Evolutionary conservation across 23 tunicate genomes (phyloP), one percentile per base, ranked within the genome.

Genomic region (Oikopleura dioica): DNA sequence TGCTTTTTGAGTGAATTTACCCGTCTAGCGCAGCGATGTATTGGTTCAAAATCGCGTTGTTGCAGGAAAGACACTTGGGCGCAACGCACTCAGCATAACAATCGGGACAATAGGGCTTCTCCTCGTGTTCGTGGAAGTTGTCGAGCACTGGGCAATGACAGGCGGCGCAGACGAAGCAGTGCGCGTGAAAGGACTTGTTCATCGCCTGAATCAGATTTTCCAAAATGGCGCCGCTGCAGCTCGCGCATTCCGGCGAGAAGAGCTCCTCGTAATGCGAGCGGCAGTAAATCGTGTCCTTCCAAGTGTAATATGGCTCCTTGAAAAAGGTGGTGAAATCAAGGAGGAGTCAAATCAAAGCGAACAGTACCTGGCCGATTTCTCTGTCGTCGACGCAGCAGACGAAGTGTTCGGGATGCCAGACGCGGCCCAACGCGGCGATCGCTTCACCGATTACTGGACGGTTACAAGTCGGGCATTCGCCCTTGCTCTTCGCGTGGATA

Each of bases 381-480:
- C 80, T 69, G 59, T 91, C 97, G 68, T 89, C 85, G 1, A 91
- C 97, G 12, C 79, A 89, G 75, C 97, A 91, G 16, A 85, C 92
- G 59, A 91, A 91, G 63, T 85, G 92, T 59, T 85, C 92, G 0
- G 97, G 97, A 85, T 91, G 97, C 97, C 97, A 91, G 5, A 91
- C 97, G 78, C 85, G 80, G 59, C 97, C 97, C 50, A 91, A 82
- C 1, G 97, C 97, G 28, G 94, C 85, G 1, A 92, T 91, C 26
- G 85, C 97, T 91, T 89, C 55, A 9, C 55, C 55, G 16, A 44
- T 44, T 9, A 44, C 55, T 44, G 55, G 55, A 9, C 55, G 9
- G 16, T 44, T 44, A 44, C 55, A 44, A 9, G 55, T 44, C 16
- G 55, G 55, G 55, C 55, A 44, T 9, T 44, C 55, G 9, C 55